Conservation (phyloP, 2,113 vertebrate genomes). For the Bos javanicus region DNA sequence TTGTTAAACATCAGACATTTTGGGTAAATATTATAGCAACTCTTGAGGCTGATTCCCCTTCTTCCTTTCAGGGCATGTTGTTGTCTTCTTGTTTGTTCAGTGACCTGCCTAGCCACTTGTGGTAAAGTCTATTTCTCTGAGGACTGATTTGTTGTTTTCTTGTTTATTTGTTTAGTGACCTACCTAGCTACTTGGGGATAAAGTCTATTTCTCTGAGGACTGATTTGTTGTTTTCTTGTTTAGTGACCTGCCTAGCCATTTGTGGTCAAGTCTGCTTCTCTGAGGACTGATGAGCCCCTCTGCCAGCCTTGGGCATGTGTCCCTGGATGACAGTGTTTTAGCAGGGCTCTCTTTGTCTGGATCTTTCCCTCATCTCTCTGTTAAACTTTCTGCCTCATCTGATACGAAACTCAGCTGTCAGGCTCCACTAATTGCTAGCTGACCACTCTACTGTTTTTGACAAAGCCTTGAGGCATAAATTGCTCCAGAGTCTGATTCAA, state of each 20-base stretch:
- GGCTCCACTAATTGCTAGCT: not conserved
- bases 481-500: not conserved
- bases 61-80: not conserved
- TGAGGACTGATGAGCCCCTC: not conserved
- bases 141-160: not conserved
- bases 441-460: not conserved
- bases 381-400: not conserved
- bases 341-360: not conserved
- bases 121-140: not conserved
- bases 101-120: not conserved
- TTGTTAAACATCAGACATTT: not conserved
- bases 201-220: not conserved
- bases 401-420: not conserved
- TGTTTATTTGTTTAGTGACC: not conserved
- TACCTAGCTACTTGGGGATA: not conserved
- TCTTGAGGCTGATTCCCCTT: not conserved
- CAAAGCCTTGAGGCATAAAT: not conserved
- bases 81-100: not conserved
- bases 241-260: not conserved
- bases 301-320: not conserved
- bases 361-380: not conserved
- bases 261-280: not conserved
- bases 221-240: not conserved
- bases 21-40: not conserved
- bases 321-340: not conserved